These are phyloP conservation scores for Argyrosomus regius DNA, from an alignment of 2,797 vertebrate genomes.

Conservation along the genomic window DNA sequence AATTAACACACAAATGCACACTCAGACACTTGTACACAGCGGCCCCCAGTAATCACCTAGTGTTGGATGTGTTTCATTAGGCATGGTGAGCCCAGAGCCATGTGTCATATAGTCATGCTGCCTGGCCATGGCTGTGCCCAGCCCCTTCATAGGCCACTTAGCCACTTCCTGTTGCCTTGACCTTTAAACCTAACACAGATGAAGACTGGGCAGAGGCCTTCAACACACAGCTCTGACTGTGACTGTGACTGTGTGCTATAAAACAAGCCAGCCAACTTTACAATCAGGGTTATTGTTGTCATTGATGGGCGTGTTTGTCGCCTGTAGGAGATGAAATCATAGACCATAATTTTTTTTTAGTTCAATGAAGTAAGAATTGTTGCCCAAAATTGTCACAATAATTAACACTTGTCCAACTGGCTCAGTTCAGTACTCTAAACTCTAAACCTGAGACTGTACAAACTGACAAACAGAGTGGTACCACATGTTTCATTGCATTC, in stretches of 20 bases:
- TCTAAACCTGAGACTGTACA: constrained; percentile 23
- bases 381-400: constrained; percentile 5
- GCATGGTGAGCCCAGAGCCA: constrained; percentile 77
- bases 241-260: constrained; percentile 48
- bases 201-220: constrained; percentile 62
- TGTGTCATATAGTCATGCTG: constrained; percentile 81
- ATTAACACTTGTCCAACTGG: constrained; percentile 4
- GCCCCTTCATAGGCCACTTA: constrained; percentile 81
- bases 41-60: constrained; percentile 72
- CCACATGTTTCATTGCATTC: constrained; percentile 16
- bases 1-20: constrained; percentile 29
- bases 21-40: constrained; percentile 27
- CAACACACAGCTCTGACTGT: constrained; percentile 66
- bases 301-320: constrained; percentile 58
- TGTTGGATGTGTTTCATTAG: constrained; percentile 89
- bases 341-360: constrained; percentile 15
- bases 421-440: constrained; percentile 30
- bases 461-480: constrained; percentile 16
- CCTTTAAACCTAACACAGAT: constrained; percentile 76
- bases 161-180: constrained; percentile 86
- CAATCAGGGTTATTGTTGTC: constrained; percentile 66
- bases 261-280: constrained; percentile 62
- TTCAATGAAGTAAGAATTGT: constrained; percentile 40
- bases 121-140: constrained; percentile 68
- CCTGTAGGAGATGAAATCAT: constrained; percentile 50